phyloP scores from a whole-genome alignment of 2,888 invertebrate species.

The Drosophila silvestris region DNA sequence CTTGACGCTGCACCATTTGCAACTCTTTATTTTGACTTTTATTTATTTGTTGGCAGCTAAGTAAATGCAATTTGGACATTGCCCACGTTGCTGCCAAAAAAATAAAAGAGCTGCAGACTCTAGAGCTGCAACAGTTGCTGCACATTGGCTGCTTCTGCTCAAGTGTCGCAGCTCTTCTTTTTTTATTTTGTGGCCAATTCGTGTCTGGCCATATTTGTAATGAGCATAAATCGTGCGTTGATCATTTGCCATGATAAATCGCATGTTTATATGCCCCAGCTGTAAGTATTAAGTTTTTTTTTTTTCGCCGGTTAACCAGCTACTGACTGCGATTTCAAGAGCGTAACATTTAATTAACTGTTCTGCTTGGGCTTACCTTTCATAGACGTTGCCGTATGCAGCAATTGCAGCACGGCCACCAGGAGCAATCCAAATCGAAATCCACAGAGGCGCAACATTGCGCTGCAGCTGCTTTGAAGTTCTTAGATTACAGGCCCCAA shows the following conservation, averaged over 20 bases:
- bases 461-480: constrained; percentile 73
- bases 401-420: constrained; percentile 64
- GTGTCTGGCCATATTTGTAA: constrained; percentile 80
- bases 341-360: constrained; percentile 75
- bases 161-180: constrained; percentile 25
- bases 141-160: constrained; percentile 35
- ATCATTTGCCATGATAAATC: constrained; percentile 81
- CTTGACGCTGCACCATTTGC: constrained; percentile 74
- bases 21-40: constrained; percentile 80
- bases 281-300: constrained; percentile 55
- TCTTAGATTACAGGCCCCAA: constrained; percentile 27
- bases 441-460: constrained; percentile 72
- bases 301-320: constrained; percentile 13
- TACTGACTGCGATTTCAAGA: constrained; percentile 59
- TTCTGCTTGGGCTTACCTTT: constrained; percentile 68
- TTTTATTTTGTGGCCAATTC: constrained; percentile 54
- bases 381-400: constrained; percentile 67
- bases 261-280: constrained; percentile 69
- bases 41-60: constrained; percentile 80
- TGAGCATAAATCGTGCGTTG: constrained; percentile 81
- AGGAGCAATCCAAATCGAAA: constrained; percentile 51
- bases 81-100: constrained; percentile 57
- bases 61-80: constrained; percentile 77
- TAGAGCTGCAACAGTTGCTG: constrained; percentile 25
- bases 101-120: constrained; percentile 3